Conservation (phyloP, 2,113 vertebrate species). For the Sturnira hondurensis region DNA sequence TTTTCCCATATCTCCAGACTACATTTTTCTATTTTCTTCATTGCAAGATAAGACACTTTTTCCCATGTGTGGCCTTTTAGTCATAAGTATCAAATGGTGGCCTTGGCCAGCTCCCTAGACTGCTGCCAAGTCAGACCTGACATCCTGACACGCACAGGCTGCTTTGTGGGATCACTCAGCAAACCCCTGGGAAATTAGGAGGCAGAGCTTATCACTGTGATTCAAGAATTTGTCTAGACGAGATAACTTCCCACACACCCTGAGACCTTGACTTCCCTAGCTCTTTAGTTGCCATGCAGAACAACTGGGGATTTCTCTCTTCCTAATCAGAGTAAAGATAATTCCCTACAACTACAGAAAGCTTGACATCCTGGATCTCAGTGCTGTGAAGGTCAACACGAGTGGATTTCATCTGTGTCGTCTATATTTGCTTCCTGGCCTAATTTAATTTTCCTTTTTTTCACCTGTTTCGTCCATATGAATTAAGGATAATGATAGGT, state of each 20-base stretch:
- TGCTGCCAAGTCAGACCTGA: not conserved
- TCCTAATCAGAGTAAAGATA: not conserved
- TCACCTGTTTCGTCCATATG: not conserved
- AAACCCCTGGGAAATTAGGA: not conserved
- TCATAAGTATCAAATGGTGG: not conserved
- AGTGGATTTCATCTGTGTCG: not conserved
- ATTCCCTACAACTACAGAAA: not conserved
- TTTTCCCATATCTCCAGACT: not conserved
- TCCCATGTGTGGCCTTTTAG: not conserved
- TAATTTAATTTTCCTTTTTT: not conserved
- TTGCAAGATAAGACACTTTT: not conserved
- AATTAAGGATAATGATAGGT: constrained; percentile 21
- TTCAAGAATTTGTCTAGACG: not conserved
- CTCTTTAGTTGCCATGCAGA: not conserved
- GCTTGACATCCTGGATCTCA: not conserved
- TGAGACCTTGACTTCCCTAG: not conserved
- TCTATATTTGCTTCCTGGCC: not conserved
- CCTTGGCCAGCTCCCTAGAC: not conserved
- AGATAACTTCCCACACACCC: not conserved
- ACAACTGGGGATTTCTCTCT: not conserved
- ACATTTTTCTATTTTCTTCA: not conserved
- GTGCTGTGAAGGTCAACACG: not conserved
- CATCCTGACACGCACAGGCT: not conserved
- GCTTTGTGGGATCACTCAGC: not conserved
- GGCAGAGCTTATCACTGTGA: not conserved